Percentiles rank a stretch among this genome's conserved stretches.
phyloP scores from a whole-genome alignment of 2,888 invertebrate species.

The Apotomis capreana region DNA sequence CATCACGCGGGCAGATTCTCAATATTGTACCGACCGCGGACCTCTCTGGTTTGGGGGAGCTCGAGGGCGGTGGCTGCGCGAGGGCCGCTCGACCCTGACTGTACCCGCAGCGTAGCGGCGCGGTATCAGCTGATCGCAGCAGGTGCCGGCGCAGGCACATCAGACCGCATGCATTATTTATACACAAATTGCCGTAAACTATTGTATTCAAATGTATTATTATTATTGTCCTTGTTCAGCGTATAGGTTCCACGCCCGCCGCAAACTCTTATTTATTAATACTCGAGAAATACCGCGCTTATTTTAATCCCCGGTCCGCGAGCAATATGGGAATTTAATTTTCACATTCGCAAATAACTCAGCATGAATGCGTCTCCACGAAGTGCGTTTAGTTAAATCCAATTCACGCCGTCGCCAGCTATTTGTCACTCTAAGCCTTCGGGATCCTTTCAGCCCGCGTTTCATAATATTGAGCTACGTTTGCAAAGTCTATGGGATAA shows the following conservation, averaged over 20 bases:
- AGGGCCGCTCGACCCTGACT: background rate
- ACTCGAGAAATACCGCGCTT: constrained; percentile 7
- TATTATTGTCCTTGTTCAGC: constrained; percentile 40
- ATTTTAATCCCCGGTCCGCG: background rate
- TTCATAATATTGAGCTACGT: constrained; percentile 35
- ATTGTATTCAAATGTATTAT: constrained; percentile 56
- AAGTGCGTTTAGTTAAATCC: constrained; percentile 14
- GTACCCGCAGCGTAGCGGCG: constrained; percentile 19
- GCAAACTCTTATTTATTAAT: constrained; percentile 26
- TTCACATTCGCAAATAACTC: constrained; percentile 20
- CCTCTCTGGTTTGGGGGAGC: too few species aligned
- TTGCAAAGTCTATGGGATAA: constrained; percentile 29
- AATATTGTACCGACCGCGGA: too few species aligned
- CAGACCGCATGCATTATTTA: constrained; percentile 53
- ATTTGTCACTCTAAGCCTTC: constrained; percentile 23
- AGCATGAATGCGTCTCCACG: constrained; percentile 15
- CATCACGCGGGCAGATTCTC: too few species aligned
- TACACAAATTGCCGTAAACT: constrained; percentile 51
- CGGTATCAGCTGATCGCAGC: constrained; percentile 46
- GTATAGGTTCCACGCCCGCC: constrained; percentile 19
- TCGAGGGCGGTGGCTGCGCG: background rate
- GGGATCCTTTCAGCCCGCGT: background rate
- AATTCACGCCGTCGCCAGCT: constrained; percentile 21
- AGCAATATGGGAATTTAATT: constrained; percentile 28
- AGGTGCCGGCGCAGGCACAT: constrained; percentile 46